Base-by-base conservation (phyloP, 2,797 vertebrate genomes). In the Hirundo rustica region DNA sequence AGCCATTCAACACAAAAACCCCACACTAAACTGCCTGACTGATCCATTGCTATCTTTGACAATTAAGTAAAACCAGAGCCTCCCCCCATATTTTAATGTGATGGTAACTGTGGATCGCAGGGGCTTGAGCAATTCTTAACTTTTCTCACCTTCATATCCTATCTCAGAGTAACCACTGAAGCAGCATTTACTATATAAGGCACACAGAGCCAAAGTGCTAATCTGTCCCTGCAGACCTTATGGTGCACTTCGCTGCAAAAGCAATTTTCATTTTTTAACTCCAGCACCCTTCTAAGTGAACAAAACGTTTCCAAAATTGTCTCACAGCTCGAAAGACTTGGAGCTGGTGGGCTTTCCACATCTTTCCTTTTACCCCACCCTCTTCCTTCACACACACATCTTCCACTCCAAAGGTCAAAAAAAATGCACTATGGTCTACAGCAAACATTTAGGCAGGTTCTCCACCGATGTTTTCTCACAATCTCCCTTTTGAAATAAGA, bases 201-300 rank as follows among this genome's bases (percentile, higher is more conserved):
- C 92, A 96, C 74, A 67, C 45, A 57, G 22, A 96, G 82, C 81
- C 93, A 83, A 48, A 74, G 90, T 62, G 74, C 93, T 97, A 94
- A 97, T 97, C 83, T 8, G 89, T 97, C 95, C 93, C 96, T 57
- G 64, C 86, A 97, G 97, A 96, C 96, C 94, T 96, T 75, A 85
- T 14, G 64, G 82, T 51, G 91, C 67, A 48, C 91, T 97, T 91
- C 68, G 91, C 95, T 88, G 91, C 90, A 82, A 94, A 96, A 97
- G 93, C 92, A 94, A 94, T 97, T 97, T 96, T 91, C 88, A 96
- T 94, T 93, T 95, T 90, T 95, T 88, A 97, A 94, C 85, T 96
- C 81, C 74, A 96, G 61, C 93, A 92, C 64, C 81, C 94, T 96
- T 96, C 61, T 62, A 91, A 95, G 77, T 51, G 91, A 97, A 91